Evolutionary conservation across 2,113 vertebrate genomes (phyloP).

Genomic region (Tragelaphus imberbis): DNA sequence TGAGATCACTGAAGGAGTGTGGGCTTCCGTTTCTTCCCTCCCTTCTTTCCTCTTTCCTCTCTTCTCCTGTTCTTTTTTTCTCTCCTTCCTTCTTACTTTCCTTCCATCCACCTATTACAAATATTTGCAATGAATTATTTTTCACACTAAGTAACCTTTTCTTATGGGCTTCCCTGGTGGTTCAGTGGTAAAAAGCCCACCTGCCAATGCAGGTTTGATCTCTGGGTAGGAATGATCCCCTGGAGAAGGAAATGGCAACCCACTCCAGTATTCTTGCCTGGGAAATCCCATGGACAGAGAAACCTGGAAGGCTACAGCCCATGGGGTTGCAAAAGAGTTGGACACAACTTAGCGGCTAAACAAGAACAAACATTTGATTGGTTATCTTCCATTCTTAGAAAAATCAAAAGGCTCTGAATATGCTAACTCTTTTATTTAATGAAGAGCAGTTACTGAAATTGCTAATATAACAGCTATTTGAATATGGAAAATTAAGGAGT

Average conservation of each 20-base stretch:
- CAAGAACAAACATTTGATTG: neutral
- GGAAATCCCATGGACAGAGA: neutral
- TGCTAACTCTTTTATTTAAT: neutral
- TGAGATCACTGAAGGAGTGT: neutral
- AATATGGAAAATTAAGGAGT: neutral
- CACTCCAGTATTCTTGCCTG: neutral
- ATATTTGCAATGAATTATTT: neutral
- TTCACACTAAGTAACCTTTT: neutral
- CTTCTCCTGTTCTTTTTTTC: neutral
- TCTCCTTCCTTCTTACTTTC: neutral
- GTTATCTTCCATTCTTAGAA: neutral
- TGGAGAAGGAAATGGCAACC: neutral
- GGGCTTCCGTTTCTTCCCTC: no score
- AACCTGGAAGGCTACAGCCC: neutral
- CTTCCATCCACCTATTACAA: neutral
- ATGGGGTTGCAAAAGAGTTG: neutral
- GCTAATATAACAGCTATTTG: neutral
- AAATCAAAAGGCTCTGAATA: neutral
- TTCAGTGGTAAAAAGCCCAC: neutral
- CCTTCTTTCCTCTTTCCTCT: accelerated
- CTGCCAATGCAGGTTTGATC: neutral
- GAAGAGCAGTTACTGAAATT: neutral
- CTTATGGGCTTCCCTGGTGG: neutral
- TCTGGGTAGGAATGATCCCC: neutral
- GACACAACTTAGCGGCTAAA: neutral